Evolutionary conservation across 2,113 vertebrate species (phyloP), one percentile per base, ranked within the genome.

Genomic region (Gracilinanus agilis): DNA sequence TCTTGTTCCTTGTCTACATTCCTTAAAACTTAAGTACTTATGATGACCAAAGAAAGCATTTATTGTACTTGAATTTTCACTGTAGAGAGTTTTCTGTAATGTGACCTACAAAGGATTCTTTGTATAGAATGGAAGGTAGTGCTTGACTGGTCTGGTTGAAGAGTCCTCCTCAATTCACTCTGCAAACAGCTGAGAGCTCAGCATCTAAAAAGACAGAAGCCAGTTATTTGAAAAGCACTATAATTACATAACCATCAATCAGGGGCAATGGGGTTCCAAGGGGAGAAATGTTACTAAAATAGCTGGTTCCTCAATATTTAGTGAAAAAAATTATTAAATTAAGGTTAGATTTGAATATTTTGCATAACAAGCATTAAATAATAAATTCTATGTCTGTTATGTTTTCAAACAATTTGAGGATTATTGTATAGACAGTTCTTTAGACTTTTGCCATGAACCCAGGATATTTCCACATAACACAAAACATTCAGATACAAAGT

Each of bases 311-410:
- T n/a, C 90, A 25, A 92, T 44, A 3, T 0, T 96, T 94, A 54
- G 2, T 67, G 55, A 95, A 75, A 97, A 96, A 94, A 24, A 44
- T 91, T 23, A 53, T 23, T 67, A 27, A 19, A 53, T 56, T 95
- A 93, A 89, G 91, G 90, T 40, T 93, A 89, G 91, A 83, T 24
- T 91, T 34, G 90, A 95, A 93, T 90, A 11, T 94, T 44, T 93
- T 90, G 1, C n/a, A 24, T 92, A 53, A 90, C 6, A n/a, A 83
- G 3, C 19, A 40, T 34, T 49, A 10, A 44, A 83, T 23, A 40
- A 83, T 23, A 40, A 92, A 92, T 94, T 89, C n/a, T 67, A 92
- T 89, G 55, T n/a, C 90, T 88, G 53, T 9, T 27, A 54, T 24
- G 29, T 83, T 92, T 91, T 91, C 27, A 44, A 89, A 53, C 83